phyloP scores from a whole-genome alignment of 2,888 invertebrate genomes.

The Lycocerus yunnanus region DNA sequence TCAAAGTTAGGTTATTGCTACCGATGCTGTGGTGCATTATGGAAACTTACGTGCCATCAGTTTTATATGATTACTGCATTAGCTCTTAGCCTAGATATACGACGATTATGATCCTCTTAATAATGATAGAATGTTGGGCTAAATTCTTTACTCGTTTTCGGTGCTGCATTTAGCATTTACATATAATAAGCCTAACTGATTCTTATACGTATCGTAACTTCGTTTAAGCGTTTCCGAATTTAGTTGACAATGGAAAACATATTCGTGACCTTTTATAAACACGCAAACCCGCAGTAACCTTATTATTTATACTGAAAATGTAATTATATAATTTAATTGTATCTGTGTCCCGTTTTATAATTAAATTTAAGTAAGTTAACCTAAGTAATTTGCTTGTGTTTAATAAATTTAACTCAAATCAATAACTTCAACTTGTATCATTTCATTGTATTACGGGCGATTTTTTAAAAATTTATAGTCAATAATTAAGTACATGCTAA shows the following conservation, averaged over 20 bases:
- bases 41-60: neutral
- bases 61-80: neutral
- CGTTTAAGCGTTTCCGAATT: constrained; percentile 20
- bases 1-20: neutral
- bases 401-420: neutral
- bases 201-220: neutral
- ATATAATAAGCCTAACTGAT: neutral
- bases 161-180: too few relatives aligned
- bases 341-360: constrained; percentile 19
- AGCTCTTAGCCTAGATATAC: neutral
- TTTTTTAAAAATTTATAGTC: neutral
- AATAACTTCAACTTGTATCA: neutral
- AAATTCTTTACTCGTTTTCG: neutral
- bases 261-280: constrained; percentile 32
- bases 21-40: neutral
- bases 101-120: neutral
- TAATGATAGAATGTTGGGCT: neutral
- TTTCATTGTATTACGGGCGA: neutral
- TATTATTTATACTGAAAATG: constrained; percentile 27
- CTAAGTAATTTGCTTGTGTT: neutral
- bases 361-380: neutral
- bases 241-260: constrained; percentile 33
- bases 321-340: constrained; percentile 29
- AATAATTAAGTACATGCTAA: neutral
- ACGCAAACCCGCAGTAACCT: constrained; percentile 31